These are phyloP conservation scores for Falco biarmicus DNA, from an alignment of 2,797 vertebrate species.

Conservation along the genomic window DNA sequence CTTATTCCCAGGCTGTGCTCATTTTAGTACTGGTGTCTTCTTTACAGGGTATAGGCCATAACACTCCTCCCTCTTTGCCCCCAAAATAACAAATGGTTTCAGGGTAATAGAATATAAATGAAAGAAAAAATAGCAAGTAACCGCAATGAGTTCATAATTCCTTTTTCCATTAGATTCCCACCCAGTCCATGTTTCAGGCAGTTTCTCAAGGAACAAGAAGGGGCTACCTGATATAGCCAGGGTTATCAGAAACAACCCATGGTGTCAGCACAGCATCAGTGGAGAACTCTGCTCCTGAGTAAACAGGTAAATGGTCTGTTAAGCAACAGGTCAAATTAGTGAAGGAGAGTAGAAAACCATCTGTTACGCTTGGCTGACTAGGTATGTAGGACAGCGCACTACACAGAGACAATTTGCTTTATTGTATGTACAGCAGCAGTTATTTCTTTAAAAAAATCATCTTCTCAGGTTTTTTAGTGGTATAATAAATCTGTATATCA, in stretches of 20 bases:
- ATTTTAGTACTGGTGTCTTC: not conserved
- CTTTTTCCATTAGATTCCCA: not conserved
- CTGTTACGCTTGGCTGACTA: not conserved
- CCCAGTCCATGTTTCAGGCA: not conserved
- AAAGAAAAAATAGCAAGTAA: not conserved
- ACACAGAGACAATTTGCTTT: not conserved
- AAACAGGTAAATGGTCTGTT: not conserved
- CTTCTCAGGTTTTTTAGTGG: not conserved
- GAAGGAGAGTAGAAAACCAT: not conserved
- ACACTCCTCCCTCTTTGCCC: not conserved
- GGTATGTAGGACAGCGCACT: slow-evolving; percentile 16
- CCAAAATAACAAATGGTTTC: not conserved
- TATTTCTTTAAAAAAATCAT: slow-evolving; percentile 48
- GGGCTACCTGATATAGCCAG: rapidly evolving
- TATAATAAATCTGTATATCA: slow-evolving; percentile 11
- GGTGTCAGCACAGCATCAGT: not conserved
- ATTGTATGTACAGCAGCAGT: slow-evolving; percentile 42
- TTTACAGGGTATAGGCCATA: not conserved
- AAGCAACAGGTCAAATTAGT: not conserved
- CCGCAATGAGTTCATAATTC: not conserved
- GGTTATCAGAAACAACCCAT: not conserved
- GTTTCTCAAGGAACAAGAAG: not conserved
- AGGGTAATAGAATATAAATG: not conserved
- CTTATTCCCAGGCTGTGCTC: not conserved
- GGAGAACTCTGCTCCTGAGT: not conserved